Percentiles rank a stretch among this genome's conserved stretches.
Conservation (phyloP, 2,888 invertebrate genomes). For the Volucella bombylans region DNA sequence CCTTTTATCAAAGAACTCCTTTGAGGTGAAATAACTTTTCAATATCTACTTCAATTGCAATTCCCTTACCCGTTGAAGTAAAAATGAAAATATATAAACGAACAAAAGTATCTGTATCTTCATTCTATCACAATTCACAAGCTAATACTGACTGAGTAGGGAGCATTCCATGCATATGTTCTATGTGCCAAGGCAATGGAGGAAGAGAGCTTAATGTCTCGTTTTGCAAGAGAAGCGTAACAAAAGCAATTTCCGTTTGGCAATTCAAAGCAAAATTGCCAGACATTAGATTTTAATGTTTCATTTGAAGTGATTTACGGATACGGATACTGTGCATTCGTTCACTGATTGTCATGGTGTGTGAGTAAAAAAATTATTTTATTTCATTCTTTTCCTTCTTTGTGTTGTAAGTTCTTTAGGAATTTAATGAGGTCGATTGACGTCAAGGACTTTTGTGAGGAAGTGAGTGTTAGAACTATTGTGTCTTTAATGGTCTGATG, state of each 20-base stretch:
- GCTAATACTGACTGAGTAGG: slow-evolving; percentile 8
- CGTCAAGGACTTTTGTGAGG: slow-evolving; percentile 33
- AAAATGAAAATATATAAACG: slow-evolving; percentile 26
- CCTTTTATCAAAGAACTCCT: slow-evolving; percentile 7
- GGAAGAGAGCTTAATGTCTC: slow-evolving; percentile 21
- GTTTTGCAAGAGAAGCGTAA: slow-evolving; percentile 42
- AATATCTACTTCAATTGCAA: neutral
- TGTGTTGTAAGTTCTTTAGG: neutral
- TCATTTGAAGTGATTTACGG: slow-evolving; percentile 55
- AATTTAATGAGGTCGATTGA: slow-evolving; percentile 37
- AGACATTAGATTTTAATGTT: slow-evolving; percentile 64
- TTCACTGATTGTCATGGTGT: slow-evolving; percentile 35
- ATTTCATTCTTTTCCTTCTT: no score
- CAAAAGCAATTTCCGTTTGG: slow-evolving; percentile 65
- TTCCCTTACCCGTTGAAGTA: slow-evolving; percentile 25
- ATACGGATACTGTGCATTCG: slow-evolving; percentile 21
- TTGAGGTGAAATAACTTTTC: neutral
- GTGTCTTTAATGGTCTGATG: no score
- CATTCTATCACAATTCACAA: slow-evolving; percentile 28
- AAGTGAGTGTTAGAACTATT: no score
- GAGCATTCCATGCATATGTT: neutral
- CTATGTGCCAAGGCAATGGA: neutral
- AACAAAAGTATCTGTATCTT: slow-evolving; percentile 16
- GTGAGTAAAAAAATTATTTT: slow-evolving; percentile 1
- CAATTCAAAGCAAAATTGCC: slow-evolving; percentile 57